Conservation (phyloP, 1,140 invertebrate species). For the Caerostris darwini region DNA sequence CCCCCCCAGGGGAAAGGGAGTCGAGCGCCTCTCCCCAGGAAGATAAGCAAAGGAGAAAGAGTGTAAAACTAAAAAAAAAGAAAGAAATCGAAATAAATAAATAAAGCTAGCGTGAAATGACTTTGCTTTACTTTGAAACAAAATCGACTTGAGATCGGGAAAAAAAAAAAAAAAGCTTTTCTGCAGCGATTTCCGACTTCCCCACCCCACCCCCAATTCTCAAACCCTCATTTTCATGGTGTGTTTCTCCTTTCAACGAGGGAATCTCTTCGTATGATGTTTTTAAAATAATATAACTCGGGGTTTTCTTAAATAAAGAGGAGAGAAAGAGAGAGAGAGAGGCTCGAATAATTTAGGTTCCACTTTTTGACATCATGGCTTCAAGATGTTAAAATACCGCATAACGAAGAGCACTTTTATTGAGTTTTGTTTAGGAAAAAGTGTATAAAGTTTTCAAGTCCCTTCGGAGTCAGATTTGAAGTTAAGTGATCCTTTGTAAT, state of each 20-base stretch:
- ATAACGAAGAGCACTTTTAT: not conserved
- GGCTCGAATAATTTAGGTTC: constrained; percentile 22
- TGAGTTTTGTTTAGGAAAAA: not conserved
- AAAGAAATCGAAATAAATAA: constrained; percentile 52
- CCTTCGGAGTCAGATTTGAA: no score
- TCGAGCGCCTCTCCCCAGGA: not conserved
- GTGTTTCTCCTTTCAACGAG: constrained; percentile 10
- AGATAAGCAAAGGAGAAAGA: not conserved
- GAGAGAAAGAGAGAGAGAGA: not conserved
- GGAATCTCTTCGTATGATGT: constrained; percentile 34
- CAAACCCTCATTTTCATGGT: constrained; percentile 37
- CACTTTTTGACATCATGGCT: not conserved
- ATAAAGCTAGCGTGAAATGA: constrained; percentile 73
- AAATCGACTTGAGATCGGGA: constrained; percentile 46
- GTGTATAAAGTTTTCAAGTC: no score
- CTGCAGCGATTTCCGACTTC: not conserved
- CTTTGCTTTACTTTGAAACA: constrained; percentile 70
- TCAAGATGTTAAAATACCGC: not conserved
- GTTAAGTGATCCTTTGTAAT: no score
- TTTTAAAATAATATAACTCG: constrained; percentile 23
- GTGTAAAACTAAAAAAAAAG: not conserved
- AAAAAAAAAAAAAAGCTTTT: constrained; percentile 16
- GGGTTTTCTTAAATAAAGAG: not conserved
- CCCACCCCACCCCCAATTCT: not conserved
- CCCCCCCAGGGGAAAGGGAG: not conserved